These are phyloP conservation scores for Menidia menidia DNA, from an alignment of 2,797 vertebrate species.

Conservation along the genomic window DNA sequence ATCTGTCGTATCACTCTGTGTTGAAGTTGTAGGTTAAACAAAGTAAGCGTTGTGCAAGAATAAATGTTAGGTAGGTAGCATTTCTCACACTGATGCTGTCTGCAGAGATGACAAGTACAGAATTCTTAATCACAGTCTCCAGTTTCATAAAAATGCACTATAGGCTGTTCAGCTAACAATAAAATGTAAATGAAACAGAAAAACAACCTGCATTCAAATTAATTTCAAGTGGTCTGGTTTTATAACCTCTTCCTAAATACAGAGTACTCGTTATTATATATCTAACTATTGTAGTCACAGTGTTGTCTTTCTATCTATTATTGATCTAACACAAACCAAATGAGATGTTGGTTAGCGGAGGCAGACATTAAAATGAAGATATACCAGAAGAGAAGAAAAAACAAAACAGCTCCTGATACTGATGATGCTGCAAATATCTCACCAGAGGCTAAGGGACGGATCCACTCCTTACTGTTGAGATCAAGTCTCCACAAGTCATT, in stretches of 20 bases:
- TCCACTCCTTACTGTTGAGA: constrained; percentile 99
- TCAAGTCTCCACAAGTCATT: constrained; percentile 99
- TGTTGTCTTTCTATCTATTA: neutral
- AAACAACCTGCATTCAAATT: neutral
- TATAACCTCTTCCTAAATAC: constrained; percentile 11
- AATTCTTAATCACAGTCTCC: neutral
- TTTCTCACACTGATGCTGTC: neutral
- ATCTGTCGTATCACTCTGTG: neutral
- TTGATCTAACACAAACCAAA: constrained; percentile 20
- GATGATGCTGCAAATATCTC: constrained; percentile 2
- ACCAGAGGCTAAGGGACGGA: constrained; percentile 98
- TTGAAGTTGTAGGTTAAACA: too few relatives aligned
- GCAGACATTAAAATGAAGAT: neutral
- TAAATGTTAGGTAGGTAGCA: too few relatives aligned
- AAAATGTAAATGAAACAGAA: neutral
- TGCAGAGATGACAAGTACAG: neutral
- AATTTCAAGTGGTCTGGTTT: neutral
- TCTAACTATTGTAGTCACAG: constrained; percentile 2
- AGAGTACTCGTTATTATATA: constrained; percentile 10
- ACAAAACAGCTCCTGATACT: neutral
- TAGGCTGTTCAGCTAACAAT: neutral
- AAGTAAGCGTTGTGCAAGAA: too few relatives aligned
- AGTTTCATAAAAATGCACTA: neutral
- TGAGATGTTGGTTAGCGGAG: constrained; percentile 11
- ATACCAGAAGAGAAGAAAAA: neutral